phyloP scores from a whole-genome alignment of 1,140 invertebrate species.

The Delia radicum region DNA sequence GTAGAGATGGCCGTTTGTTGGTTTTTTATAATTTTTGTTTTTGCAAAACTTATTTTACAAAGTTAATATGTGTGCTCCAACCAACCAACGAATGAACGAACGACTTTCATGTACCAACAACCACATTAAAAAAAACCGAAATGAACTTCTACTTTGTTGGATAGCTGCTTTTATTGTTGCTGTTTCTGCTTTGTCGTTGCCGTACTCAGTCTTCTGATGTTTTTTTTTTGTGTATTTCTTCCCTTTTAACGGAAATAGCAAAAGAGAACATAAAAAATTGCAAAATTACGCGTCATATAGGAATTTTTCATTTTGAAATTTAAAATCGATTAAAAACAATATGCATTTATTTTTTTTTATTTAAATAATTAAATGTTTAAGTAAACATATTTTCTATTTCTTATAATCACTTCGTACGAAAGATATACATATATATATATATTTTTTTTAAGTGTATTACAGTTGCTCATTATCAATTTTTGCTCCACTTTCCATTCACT shows the following conservation, averaged over 20 bases:
- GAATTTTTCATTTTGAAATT: slow-evolving; percentile 16
- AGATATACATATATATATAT: background rate
- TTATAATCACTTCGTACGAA: background rate
- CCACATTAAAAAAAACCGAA: slow-evolving; percentile 3
- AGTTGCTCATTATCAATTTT: slow-evolving; percentile 25
- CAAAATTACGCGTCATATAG: slow-evolving; percentile 23
- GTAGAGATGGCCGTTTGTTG: background rate
- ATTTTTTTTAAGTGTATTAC: slow-evolving; percentile 16
- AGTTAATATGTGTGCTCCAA: background rate
- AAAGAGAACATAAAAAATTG: slow-evolving; percentile 22
- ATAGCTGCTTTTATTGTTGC: background rate
- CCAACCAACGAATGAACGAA: background rate
- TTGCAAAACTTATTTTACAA: background rate
- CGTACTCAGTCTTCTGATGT: slow-evolving; percentile 6
- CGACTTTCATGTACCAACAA: background rate
- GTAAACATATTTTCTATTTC: background rate
- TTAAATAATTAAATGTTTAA: background rate
- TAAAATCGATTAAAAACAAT: background rate
- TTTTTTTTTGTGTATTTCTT: background rate
- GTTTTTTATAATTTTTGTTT: background rate
- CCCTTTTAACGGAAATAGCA: slow-evolving; percentile 23
- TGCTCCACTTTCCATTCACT: slow-evolving; percentile 31
- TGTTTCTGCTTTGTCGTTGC: background rate
- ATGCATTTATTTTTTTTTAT: no score
- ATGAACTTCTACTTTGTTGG: slow-evolving; percentile 16